Base-by-base conservation (phyloP, 2,113 vertebrate genomes). In the Catharus fuscescens region DNA sequence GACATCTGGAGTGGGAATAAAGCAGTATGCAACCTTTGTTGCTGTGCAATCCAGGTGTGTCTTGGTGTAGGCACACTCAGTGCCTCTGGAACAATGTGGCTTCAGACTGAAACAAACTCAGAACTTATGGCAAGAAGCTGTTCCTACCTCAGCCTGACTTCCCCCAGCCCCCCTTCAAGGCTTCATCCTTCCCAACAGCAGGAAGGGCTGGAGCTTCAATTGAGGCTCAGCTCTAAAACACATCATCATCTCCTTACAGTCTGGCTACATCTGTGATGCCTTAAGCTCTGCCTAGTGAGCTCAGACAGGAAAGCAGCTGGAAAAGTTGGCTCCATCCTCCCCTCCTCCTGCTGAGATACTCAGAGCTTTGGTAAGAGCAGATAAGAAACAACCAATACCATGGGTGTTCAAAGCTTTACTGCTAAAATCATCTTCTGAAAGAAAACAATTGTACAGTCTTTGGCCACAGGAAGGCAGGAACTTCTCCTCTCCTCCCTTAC, bases 341-440 rank as follows among this genome's bases (percentile, higher is more conserved):
- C 24, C 18, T 61, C 4, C n/a, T 80, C 77, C 87, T 89, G 56
- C 78, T 56, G 47, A 85, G 56, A 53, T 45, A 53, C 0, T 48
- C 69, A 67, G 73, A 36, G 36, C 79, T 80, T 82, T 82, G 74
- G 25, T 69, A 52, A 65, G 18, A 86, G 54, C 71, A 86, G 88
- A 60, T 92, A 91, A 97, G 24, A 92, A 90, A 60, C 24, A 44
- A 65, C 23, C 38, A 76, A 10, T 48, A 40, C 21, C 2, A 4
- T 14, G 18, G 28, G 32, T 54, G 62, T 90, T 90, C 71, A 93
- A 60, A 96, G 72, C 86, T 97, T 97, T 97, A 97, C 86, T 96
- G 95, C 67, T 96, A 93, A 96, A 96, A 90, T 12, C 80, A 83
- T 90, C 23, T 80, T 61, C 21, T 59, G 32, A 90, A 88, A 77